phyloP scores from a whole-genome alignment of 2,797 vertebrate species.

The Steatocranus sp. region DNA sequence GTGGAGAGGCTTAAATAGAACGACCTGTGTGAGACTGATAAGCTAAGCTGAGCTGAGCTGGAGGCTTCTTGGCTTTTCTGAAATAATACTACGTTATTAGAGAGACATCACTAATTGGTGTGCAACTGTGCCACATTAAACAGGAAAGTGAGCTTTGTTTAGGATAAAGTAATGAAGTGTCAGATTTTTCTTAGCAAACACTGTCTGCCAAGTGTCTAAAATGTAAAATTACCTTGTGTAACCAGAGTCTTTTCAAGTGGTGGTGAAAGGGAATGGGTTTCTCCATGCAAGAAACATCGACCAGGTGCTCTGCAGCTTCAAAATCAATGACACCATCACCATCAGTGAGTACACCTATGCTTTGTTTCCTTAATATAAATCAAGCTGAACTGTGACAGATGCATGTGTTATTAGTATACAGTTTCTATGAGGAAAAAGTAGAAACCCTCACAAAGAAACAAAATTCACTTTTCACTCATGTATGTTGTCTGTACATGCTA shows the following conservation, averaged over 20 bases:
- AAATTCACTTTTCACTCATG: background rate
- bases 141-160: background rate
- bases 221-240: background rate
- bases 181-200: background rate
- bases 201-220: background rate
- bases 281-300: conserved; percentile 81
- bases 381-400: background rate
- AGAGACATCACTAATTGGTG: background rate
- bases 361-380: background rate
- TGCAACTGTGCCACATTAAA: background rate
- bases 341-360: conserved; percentile 60
- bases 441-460: background rate
- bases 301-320: conserved; percentile 92
- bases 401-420: background rate
- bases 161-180: background rate
- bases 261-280: conserved; percentile 87
- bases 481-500: background rate
- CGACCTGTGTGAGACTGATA: background rate
- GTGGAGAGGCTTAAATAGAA: background rate
- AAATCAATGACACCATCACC: conserved; percentile 80
- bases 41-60: background rate
- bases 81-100: background rate
- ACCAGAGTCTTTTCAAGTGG: conserved; percentile 86
- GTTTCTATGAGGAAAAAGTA: background rate
- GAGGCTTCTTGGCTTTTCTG: background rate